Evolutionary conservation across 2,888 invertebrate genomes (phyloP), one percentile per base, ranked within the genome.

Genomic region (Ormyrus pomaceus): DNA sequence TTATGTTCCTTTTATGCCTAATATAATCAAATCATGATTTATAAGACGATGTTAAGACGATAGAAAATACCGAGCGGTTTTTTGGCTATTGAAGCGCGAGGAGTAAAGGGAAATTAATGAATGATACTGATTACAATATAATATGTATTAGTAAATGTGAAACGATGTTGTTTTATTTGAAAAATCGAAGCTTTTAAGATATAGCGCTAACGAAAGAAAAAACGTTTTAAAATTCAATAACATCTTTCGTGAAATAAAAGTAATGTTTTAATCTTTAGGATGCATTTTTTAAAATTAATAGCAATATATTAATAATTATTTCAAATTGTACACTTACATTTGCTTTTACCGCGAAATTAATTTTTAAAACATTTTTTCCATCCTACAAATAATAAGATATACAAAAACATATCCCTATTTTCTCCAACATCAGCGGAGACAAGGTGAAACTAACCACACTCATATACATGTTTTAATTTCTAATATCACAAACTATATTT

Each of bases 401-500:
- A 77, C 46, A 81, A 77, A 81, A 77, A 76, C 55, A 55, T 45
- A 62, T 19, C 6, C 62, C 69, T 65, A 59, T 73, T 4, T 56
- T 59, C 34, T 73, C 73, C 34, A 34, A 34, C 34, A 73, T 73
- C 72, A 77, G 68, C 76, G 77, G 77, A 80, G 58, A 73, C 73
- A 77, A 77, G 58, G 72, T 62, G 62, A 77, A 77, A 79, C 68
- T 79, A 78, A 71, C 61, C 34, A 34, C 34, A 34, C 4, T 34
- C 34, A 34, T 34, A 45, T 74, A 50, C 66, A 71, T 79, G 66
- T 75, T 79, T 80, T 72, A 56, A 34, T 46, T 71, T 55, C 78
- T 81, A 81, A 81, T 81, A 81, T 81, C 81, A 81, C 81, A 81
- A 81, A 81, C 81, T 81, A 81, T 78, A 73, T 69, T 74, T 58